These are phyloP conservation scores for Hemicrepidius hirtus DNA, from an alignment of 2,888 invertebrate genomes.

Conservation along the genomic window DNA sequence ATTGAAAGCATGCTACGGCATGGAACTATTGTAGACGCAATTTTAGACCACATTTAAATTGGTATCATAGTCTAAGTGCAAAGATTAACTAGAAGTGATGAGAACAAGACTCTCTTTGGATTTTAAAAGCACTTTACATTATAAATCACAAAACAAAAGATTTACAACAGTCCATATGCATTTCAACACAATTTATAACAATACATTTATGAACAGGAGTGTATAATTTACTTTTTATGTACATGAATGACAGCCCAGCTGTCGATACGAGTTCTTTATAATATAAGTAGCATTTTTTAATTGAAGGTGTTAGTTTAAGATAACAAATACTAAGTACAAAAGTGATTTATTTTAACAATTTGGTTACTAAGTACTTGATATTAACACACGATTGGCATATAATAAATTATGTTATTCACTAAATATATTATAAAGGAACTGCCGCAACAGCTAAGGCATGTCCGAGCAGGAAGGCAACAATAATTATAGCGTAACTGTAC, in stretches of 20 bases:
- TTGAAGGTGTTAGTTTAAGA: conserved; percentile 34
- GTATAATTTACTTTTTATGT: conserved; percentile 68
- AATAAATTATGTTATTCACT: conserved; percentile 40
- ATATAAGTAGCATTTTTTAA: conserved; percentile 47
- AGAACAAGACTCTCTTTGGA: conserved; percentile 52
- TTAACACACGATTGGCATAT: conserved; percentile 32
- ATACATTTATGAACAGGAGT: conserved; percentile 68
- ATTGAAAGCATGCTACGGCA: conserved; percentile 50
- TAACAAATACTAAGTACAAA: conserved; percentile 48
- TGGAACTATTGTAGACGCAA: conserved; percentile 43
- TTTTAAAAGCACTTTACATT: conserved; percentile 52
- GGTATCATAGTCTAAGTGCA: conserved; percentile 48
- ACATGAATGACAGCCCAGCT: conserved; percentile 52
- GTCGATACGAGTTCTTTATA: conserved; percentile 50
- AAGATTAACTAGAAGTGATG: conserved; percentile 51
- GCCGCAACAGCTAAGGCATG: conserved; percentile 51
- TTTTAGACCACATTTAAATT: conserved; percentile 50
- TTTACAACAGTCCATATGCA: conserved; percentile 68
- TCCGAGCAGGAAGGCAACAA: conserved; percentile 55
- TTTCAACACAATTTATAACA: conserved; percentile 68
- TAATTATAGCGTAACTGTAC: conserved; percentile 56
- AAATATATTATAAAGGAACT: conserved; percentile 55
- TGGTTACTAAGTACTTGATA: conserved; percentile 42
- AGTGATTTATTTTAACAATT: conserved; percentile 34
- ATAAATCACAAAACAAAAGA: conserved; percentile 61